phyloP scores from a whole-genome alignment of 2,113 vertebrate genomes.

The Mesocricetus auratus region DNA sequence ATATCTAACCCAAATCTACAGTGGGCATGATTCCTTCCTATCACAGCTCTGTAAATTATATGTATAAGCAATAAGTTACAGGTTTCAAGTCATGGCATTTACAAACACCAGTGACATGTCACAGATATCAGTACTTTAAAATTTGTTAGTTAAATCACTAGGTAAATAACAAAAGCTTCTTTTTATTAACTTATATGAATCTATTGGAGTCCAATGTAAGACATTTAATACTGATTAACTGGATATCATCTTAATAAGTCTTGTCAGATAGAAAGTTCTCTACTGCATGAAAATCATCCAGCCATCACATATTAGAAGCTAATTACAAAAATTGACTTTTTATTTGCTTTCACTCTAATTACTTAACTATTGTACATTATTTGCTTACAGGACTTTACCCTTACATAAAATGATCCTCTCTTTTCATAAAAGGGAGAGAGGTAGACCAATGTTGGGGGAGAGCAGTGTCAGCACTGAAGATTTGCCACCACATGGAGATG shows the following conservation, averaged over 20 bases:
- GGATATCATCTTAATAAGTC: conserved; percentile 46
- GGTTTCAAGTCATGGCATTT: neutral
- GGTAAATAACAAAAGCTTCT: neutral
- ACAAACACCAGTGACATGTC: neutral
- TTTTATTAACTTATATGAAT: conserved; percentile 13
- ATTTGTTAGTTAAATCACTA: neutral
- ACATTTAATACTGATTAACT: conserved; percentile 18
- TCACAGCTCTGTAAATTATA: neutral
- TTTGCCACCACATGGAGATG: neutral
- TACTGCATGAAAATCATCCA: conserved; percentile 57
- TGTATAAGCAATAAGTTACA: neutral
- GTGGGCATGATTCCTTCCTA: neutral
- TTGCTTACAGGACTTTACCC: conserved; percentile 46
- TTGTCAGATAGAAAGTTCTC: conserved; percentile 47
- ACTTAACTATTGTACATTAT: neutral
- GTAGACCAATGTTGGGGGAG: neutral
- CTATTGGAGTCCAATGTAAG: neutral
- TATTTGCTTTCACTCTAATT: conserved; percentile 56
- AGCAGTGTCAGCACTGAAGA: neutral
- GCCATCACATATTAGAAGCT: conserved; percentile 18
- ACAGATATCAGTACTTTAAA: conserved; percentile 8
- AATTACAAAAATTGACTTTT: conserved; percentile 68
- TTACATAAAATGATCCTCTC: neutral
- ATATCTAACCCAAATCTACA: neutral
- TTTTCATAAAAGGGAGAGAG: neutral